A percentile compares a stretch with the other conserved stretches of the same genome.
Evolutionary conservation across 1,140 invertebrate species (phyloP).

Genomic region (Tetramorium parvispinum): DNA sequence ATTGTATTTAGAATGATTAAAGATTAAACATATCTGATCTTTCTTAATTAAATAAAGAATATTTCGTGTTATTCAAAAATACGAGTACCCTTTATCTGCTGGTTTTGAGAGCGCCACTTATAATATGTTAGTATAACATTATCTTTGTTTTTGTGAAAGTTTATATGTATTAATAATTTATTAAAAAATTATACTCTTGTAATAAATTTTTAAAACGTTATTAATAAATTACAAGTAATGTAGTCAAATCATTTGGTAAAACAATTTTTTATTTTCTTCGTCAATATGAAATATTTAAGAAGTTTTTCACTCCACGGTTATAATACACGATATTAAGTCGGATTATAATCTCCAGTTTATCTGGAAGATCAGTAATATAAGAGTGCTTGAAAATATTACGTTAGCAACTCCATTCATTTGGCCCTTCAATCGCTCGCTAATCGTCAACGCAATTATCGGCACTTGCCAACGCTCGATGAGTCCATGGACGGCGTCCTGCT

Average conservation of each 20-base stretch:
- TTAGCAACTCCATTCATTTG: slow-evolving; percentile 15
- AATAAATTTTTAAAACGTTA: background rate
- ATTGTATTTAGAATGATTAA: background rate
- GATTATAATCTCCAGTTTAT: background rate
- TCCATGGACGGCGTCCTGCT: slow-evolving; percentile 67
- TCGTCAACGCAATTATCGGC: slow-evolving; percentile 52
- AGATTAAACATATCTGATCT: background rate
- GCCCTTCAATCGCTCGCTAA: slow-evolving; percentile 7
- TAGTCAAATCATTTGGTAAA: background rate
- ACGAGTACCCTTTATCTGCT: background rate
- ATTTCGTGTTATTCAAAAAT: background rate
- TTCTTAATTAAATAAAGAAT: background rate
- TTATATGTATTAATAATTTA: background rate
- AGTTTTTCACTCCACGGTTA: background rate
- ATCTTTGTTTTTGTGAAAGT: background rate
- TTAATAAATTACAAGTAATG: background rate
- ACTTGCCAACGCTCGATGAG: slow-evolving; percentile 56
- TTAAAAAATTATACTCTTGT: background rate
- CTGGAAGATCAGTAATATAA: background rate
- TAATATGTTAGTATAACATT: background rate
- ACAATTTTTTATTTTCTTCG: background rate
- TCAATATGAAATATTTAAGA: background rate
- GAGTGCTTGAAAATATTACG: background rate
- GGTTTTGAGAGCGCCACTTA: background rate
- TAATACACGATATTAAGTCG: background rate